These are phyloP conservation scores for Sphinx pinastri DNA, from an alignment of 2,888 invertebrate species.

Conservation along the genomic window DNA sequence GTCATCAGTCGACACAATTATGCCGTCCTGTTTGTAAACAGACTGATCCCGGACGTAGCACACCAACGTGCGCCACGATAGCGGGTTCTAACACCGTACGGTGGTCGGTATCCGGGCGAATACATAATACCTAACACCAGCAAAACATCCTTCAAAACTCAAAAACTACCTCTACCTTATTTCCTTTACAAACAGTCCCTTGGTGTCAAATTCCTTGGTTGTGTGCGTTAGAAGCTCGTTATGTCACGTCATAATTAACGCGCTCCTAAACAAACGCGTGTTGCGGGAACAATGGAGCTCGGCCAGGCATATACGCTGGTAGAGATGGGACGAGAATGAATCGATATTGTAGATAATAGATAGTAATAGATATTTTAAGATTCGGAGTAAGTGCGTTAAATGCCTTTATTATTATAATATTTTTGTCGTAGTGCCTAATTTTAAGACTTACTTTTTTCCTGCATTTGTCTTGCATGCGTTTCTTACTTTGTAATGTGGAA, in stretches of 20 bases:
- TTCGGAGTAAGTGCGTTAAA: background rate
- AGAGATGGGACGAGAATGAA: background rate
- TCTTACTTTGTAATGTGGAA: too few relatives aligned
- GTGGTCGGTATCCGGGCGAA: too few relatives aligned
- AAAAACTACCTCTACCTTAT: constrained; percentile 4
- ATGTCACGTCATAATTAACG: constrained; percentile 44
- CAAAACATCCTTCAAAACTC: background rate
- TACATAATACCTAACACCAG: too few relatives aligned
- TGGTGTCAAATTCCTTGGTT: constrained; percentile 27
- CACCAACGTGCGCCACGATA: too few relatives aligned
- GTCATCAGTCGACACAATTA: too few relatives aligned
- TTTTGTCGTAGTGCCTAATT: too few relatives aligned
- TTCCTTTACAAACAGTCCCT: background rate
- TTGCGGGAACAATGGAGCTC: constrained; percentile 25
- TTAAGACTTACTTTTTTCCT: too few relatives aligned
- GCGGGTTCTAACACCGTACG: too few relatives aligned
- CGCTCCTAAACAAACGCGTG: constrained; percentile 46
- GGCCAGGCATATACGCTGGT: constrained; percentile 1
- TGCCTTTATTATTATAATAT: too few relatives aligned
- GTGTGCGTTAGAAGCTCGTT: constrained; percentile 25
- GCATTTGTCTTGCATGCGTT: too few relatives aligned
- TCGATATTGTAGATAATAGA: background rate
- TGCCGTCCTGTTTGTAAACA: too few relatives aligned
- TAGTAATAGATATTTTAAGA: background rate
- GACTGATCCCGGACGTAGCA: too few relatives aligned